Percentiles rank a stretch among this genome's conserved stretches.
phyloP scores from a whole-genome alignment of 2,113 vertebrate species.

The Hypocryptadius cinnamomeus region DNA sequence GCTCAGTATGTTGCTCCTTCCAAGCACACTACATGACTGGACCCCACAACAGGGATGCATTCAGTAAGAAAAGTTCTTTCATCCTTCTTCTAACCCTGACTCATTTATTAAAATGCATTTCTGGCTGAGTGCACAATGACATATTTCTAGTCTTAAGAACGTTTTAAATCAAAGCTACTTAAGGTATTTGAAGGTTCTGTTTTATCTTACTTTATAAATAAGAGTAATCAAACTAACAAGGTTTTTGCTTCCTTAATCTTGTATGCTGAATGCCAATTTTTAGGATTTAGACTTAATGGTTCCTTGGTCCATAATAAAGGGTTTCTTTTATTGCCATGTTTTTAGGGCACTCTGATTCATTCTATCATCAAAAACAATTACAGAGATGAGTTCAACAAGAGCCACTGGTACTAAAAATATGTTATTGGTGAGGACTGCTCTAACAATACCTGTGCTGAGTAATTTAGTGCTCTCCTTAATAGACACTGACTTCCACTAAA shows the following conservation, averaged over 20 bases:
- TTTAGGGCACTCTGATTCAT: neutral
- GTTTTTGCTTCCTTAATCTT: neutral
- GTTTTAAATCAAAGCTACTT: neutral
- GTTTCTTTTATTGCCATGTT: neutral
- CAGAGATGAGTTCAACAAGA: neutral
- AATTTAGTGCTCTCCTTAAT: neutral
- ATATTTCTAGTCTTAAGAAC: neutral
- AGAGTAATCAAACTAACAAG: neutral
- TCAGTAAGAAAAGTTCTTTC: neutral
- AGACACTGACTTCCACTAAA: neutral
- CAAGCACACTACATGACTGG: neutral
- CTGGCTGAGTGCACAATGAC: neutral
- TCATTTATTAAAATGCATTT: neutral
- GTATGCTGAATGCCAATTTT: neutral
- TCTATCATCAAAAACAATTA: constrained; percentile 10
- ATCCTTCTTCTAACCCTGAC: neutral
- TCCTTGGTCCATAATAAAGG: neutral
- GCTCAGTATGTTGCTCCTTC: neutral
- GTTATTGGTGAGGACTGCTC: neutral
- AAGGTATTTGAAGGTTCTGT: neutral
- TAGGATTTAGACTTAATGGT: neutral
- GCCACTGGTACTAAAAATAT: neutral
- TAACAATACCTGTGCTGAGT: neutral
- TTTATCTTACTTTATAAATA: neutral
- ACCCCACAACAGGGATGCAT: neutral